Base-by-base conservation (phyloP, 2,113 vertebrate genomes). In the Calidris pugnax region DNA sequence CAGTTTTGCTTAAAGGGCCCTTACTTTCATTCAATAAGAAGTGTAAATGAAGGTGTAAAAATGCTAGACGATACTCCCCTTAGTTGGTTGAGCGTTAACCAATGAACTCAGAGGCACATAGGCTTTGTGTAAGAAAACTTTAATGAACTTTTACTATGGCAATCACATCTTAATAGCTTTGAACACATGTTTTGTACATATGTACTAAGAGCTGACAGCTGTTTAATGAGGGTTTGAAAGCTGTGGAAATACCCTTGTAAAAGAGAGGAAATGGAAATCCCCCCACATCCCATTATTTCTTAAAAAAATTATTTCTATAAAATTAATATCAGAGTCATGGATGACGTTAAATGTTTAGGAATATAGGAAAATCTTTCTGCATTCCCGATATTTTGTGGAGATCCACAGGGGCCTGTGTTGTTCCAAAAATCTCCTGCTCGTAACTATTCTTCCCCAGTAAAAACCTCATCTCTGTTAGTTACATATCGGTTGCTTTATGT, bases 211-310 rank as follows among this genome's bases (percentile, higher is more conserved):
- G 17, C 53, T 80, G 26, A 75, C 7, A 75, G 51, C 6, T 84
- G n/a, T 71, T 76, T 39, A 69, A n/a, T 32, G 48, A 89, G 43
- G 35, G 24, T 64, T 55, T 90, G 32, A 71, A 81, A 94, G 47
- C 37, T 55, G 14, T 86, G 80, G 83, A 91, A 97, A 87, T 76
- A 91, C 9, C 68, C 66, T 89, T 75, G 23, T 19, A 71, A 89
- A 93, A 91, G n/a, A 50, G 9, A 85, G 18, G 68, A 95, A 96
- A 72, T 64, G 39, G 86, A 85, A 90, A 89, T 73, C 51, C 56
- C 56, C n/a, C 76, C 20, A 2, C 7, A 37, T 45, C 12, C 55
- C 26, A 67, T 57, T 43, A 66, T 71, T 50, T 55, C 14, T 67
- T 71, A 2, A 78, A 85, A 64, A 73, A 76, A 26, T 4, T 51